Conservation (phyloP, 2,797 vertebrate species). For the Siniperca obscura region DNA sequence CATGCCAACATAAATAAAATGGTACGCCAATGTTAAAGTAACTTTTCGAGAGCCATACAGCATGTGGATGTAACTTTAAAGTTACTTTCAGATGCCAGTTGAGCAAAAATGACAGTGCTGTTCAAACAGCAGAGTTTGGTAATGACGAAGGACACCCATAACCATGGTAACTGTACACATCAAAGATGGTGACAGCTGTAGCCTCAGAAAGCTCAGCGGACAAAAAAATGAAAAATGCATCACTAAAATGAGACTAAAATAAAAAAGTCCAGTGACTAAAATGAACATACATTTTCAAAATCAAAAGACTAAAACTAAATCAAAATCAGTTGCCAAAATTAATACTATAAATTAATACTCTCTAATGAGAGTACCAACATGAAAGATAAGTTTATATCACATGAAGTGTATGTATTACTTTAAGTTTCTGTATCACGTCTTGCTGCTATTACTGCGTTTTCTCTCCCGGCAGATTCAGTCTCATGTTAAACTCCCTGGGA, state of each 20-base stretch:
- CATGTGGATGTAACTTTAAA: neutral
- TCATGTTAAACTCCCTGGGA: neutral
- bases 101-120: neutral
- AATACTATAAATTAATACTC: too few relatives aligned
- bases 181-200: neutral
- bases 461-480: neutral
- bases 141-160: neutral
- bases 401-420: neutral
- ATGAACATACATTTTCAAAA: too few relatives aligned
- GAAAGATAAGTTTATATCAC: neutral
- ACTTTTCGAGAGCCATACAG: neutral
- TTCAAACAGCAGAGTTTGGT: neutral
- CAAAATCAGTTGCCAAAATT: too few relatives aligned
- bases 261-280: neutral
- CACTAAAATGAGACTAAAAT: neutral
- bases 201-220: neutral
- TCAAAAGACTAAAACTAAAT: neutral
- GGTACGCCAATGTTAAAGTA: neutral
- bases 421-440: neutral
- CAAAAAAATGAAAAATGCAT: neutral
- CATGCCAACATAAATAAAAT: neutral
- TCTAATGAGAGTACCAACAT: neutral
- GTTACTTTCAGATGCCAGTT: neutral
- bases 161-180: constrained; percentile 23
- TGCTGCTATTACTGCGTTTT: neutral